Percentiles rank a stretch among this genome's conserved stretches.
Conservation (phyloP, 2,797 vertebrate genomes). For the Botia kubotai region DNA sequence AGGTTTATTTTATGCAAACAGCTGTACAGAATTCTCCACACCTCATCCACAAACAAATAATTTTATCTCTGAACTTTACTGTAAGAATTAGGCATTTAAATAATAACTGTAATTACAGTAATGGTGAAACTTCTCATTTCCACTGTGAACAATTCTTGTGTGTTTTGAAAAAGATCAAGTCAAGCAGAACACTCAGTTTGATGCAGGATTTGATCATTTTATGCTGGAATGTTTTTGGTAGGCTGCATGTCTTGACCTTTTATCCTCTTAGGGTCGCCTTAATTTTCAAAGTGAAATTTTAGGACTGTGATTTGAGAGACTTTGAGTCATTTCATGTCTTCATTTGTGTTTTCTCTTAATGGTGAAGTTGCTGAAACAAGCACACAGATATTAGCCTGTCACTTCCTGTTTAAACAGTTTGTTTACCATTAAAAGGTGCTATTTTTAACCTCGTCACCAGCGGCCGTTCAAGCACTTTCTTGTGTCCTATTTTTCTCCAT, state of each 20-base stretch:
- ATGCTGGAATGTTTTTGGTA: not conserved
- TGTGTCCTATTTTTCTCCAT: constrained; percentile 52
- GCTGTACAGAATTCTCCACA: not conserved
- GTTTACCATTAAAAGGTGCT: constrained; percentile 84
- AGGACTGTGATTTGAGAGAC: not conserved
- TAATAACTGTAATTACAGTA: not conserved
- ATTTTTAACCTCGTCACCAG: constrained; percentile 83
- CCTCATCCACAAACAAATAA: too few species aligned
- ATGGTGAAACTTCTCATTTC: not conserved
- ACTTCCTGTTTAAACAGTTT: constrained; percentile 92
- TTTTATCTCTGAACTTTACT: not conserved
- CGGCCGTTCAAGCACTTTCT: constrained; percentile 57
- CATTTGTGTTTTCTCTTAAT: constrained; percentile 28
- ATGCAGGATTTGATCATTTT: not conserved
- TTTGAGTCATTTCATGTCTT: not conserved
- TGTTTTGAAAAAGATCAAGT: not conserved
- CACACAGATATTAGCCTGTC: constrained; percentile 84
- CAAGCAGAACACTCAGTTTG: not conserved
- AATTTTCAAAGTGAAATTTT: not conserved
- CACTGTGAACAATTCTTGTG: not conserved
- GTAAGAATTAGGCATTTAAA: not conserved
- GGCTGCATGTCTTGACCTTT: constrained; percentile 14
- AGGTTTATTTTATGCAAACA: not conserved
- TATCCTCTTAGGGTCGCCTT: not conserved
- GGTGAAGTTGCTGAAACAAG: constrained; percentile 59